Evolutionary conservation across 37 sponge, comb jelly and placozoan genomes (phyloP).

Genomic region (Theonella swinhoei): DNA sequence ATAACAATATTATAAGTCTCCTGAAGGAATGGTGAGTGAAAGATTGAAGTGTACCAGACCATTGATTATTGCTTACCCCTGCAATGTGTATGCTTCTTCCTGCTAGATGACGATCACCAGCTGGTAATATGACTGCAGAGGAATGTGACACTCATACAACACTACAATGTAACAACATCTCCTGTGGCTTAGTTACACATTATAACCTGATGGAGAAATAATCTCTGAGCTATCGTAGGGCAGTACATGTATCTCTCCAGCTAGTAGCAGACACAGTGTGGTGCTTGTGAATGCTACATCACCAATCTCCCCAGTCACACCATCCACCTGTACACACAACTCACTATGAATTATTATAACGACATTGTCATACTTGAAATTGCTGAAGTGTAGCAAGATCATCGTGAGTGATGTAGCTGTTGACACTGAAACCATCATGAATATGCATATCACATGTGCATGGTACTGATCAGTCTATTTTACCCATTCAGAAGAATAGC

Average conservation of each 20-base stretch:
- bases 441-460: neutral
- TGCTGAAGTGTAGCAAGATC: neutral
- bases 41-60: too few species aligned
- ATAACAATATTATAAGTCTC: slow-evolving; percentile 2
- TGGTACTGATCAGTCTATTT: too few species aligned
- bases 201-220: neutral
- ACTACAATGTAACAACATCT: too few species aligned
- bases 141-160: too few species aligned
- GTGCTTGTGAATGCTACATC: slow-evolving; percentile 5
- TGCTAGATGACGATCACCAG: neutral
- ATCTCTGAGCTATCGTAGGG: neutral
- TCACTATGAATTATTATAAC: neutral
- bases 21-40: neutral
- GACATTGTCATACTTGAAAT: slow-evolving; percentile 14
- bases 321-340: neutral
- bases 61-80: neutral
- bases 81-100: neutral
- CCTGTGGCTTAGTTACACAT: neutral
- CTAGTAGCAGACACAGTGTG: neutral
- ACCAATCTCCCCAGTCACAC: neutral
- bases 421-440: neutral
- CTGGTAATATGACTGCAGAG: neutral
- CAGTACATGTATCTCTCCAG: neutral
- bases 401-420: slow-evolving; percentile 24
- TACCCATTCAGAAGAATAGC: neutral